A percentile compares a stretch with the other conserved stretches of the same genome.
Conservation (phyloP, 2,797 vertebrate genomes). For the Lycodopsis pacificus region DNA sequence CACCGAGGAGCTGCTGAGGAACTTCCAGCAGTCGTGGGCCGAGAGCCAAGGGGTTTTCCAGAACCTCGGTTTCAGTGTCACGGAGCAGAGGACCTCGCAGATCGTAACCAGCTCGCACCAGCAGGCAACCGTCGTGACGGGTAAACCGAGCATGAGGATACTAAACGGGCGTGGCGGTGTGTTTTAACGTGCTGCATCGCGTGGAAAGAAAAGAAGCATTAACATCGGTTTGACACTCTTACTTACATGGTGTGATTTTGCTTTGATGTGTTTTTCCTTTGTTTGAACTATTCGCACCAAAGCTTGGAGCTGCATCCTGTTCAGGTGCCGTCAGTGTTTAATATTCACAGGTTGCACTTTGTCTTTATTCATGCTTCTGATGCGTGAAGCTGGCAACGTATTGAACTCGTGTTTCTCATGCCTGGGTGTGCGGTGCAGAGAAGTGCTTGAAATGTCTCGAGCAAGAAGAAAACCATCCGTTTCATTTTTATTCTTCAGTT, state of each 20-base stretch:
- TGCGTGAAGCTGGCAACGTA: constrained; percentile 45
- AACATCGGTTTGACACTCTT: constrained; percentile 28
- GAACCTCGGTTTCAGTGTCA: constrained; percentile 87
- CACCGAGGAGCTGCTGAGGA: constrained; percentile 86
- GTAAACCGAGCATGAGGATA: constrained; percentile 87
- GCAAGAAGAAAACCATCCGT: not conserved
- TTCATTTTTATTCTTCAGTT: constrained; percentile 2
- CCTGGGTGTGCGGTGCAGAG: constrained; percentile 23
- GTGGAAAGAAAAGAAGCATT: constrained; percentile 41
- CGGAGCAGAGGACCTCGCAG: constrained; percentile 85
- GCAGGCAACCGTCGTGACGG: constrained; percentile 87
- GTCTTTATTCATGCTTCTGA: constrained; percentile 49
- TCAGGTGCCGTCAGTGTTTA: constrained; percentile 30
- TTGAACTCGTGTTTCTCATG: constrained; percentile 52
- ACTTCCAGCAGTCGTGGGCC: constrained; percentile 92
- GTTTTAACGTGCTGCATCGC: constrained; percentile 58
- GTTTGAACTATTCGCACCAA: constrained; percentile 7
- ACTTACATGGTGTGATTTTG: constrained; percentile 14
- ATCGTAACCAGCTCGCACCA: constrained; percentile 80
- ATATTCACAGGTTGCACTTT: constrained; percentile 40
- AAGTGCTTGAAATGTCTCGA: constrained; percentile 19
- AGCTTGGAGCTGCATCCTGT: constrained; percentile 1
- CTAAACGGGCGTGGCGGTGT: constrained; percentile 75
- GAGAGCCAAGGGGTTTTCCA: constrained; percentile 89
- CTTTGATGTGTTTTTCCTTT: constrained; percentile 28